Percentiles rank a stretch among this genome's conserved stretches.
phyloP scores from a whole-genome alignment of 2,888 invertebrate species.

The Spatulosminthurus flaviceps region DNA sequence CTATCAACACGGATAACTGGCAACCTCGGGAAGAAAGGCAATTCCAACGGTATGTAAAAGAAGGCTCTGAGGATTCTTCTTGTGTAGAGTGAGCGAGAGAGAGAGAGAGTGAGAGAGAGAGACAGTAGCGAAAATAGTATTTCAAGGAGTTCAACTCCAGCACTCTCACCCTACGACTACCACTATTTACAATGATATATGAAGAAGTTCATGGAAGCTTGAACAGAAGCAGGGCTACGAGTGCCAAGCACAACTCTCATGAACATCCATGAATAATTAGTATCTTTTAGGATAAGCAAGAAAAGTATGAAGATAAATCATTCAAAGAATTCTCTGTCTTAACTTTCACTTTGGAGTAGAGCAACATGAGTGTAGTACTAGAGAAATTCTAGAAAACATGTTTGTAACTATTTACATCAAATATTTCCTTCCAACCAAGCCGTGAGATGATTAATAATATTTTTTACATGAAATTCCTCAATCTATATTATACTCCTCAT shows the following conservation, averaged over 20 bases:
- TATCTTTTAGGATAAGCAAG: constrained; percentile 29
- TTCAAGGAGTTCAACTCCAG: no score
- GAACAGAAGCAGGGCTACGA: background rate
- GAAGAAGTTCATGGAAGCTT: constrained; percentile 1
- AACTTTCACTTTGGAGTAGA: background rate
- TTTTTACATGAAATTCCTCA: background rate
- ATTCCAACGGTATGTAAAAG: no score
- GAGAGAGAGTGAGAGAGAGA: no score
- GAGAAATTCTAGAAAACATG: background rate
- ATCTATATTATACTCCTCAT: no score
- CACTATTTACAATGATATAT: constrained; percentile 10
- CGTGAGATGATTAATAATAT: constrained; percentile 7
- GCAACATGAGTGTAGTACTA: background rate
- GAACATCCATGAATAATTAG: constrained; percentile 44
- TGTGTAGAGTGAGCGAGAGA: no score
- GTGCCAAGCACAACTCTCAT: constrained; percentile 32
- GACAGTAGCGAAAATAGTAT: no score
- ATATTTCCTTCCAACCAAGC: background rate
- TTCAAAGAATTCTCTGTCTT: constrained; percentile 18
- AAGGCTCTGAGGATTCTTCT: no score
- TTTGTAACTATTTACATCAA: background rate
- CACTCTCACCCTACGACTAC: background rate
- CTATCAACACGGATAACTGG: no score
- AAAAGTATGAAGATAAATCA: constrained; percentile 9
- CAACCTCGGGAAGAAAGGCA: no score